phyloP scores from a whole-genome alignment of 2,113 vertebrate species.

The Gobius niger region DNA sequence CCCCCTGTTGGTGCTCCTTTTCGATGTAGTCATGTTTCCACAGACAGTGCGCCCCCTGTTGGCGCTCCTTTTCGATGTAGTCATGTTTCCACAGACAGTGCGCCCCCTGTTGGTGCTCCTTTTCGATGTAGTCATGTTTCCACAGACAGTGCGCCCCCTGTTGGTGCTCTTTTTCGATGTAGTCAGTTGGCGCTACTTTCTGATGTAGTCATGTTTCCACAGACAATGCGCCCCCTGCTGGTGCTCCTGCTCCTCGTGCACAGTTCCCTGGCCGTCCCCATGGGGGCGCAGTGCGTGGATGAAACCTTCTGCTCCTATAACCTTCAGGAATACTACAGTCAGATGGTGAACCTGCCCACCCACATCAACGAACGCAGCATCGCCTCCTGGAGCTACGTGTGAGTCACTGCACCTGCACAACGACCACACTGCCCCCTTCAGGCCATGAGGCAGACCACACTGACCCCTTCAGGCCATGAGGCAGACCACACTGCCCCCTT shows the following conservation, averaged over 20 bases:
- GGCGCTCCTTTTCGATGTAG: too few relatives aligned
- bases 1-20: constrained; percentile 26
- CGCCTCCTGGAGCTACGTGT: constrained; percentile 76
- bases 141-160: constrained; percentile 56
- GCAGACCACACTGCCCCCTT: too few relatives aligned
- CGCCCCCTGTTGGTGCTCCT: too few relatives aligned
- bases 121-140: too few relatives aligned
- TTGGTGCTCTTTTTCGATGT: neutral
- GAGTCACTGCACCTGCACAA: constrained; percentile 42
- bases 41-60: too few relatives aligned
- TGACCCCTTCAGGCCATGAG: too few relatives aligned
- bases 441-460: too few relatives aligned
- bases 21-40: too few relatives aligned
- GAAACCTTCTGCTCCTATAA: constrained; percentile 67
- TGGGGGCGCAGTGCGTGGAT: constrained; percentile 65
- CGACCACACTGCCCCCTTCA: too few relatives aligned
- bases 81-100: too few relatives aligned
- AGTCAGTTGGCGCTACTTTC: too few relatives aligned
- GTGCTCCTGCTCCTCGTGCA: constrained; percentile 24
- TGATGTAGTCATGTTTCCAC: neutral
- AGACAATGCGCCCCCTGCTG: constrained; percentile 59
- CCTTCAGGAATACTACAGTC: constrained; percentile 67
- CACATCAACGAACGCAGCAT: constrained; percentile 77
- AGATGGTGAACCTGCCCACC: constrained; percentile 68
- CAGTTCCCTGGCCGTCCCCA: constrained; percentile 47